These are phyloP conservation scores for Phocides pigmalion DNA, from an alignment of 1,140 invertebrate species.

Conservation along the genomic window DNA sequence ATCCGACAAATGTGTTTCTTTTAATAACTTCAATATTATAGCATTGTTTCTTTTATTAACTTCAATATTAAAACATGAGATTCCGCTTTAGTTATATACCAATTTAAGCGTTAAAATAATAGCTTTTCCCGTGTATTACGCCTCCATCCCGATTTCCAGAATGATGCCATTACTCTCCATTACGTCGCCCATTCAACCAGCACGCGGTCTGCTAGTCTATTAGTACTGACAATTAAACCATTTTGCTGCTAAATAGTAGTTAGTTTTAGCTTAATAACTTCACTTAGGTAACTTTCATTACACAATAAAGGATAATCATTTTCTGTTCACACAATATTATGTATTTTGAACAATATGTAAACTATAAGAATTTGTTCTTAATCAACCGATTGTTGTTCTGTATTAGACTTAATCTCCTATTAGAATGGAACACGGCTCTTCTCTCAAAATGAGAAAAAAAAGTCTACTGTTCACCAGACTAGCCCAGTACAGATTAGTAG, in stretches of 20 bases:
- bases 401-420: too few relatives aligned
- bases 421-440: too few relatives aligned
- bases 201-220: conserved; percentile 1
- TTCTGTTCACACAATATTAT: too few relatives aligned
- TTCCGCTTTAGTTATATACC: background rate
- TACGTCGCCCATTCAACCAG: conserved; percentile 9
- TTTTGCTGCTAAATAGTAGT: background rate
- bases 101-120: background rate
- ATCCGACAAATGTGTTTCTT: too few relatives aligned
- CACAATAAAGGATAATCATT: too few relatives aligned
- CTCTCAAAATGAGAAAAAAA: too few relatives aligned
- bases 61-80: background rate
- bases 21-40: background rate
- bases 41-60: background rate
- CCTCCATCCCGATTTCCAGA: conserved; percentile 6
- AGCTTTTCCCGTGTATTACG: background rate
- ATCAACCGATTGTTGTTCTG: too few relatives aligned
- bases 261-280: background rate
- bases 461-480: too few relatives aligned
- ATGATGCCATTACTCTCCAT: conserved; percentile 17
- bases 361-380: too few relatives aligned
- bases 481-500: too few relatives aligned
- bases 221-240: conserved; percentile 11
- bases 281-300: background rate
- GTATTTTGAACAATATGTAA: too few relatives aligned